Base-by-base conservation (phyloP, 1,140 invertebrate species). In the Leguminivora glycinivorella region DNA sequence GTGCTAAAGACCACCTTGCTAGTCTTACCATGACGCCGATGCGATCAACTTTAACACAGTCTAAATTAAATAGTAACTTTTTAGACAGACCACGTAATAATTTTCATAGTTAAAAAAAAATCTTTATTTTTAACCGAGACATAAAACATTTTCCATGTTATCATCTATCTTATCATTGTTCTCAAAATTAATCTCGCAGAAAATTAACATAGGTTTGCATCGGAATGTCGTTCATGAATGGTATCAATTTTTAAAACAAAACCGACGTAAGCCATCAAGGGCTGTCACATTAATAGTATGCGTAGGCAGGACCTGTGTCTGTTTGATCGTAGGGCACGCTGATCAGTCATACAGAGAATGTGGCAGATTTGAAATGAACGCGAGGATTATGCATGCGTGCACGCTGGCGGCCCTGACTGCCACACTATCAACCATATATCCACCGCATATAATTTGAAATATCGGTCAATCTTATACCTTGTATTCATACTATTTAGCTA, bases 331-430 rank as follows among this genome's bases (percentile, higher is more conserved):
- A 5, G 58, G 34, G 25, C 25, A 29, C 26, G 17, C 58, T 17
- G 25, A 77, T 82, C 77, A 76, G 72, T 81, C 71, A 82, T 80
- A 72, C 56, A 56, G 77, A 72, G 82, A 87, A 85, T 85, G 83
- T 83, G 82, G 74, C 75, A 77, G 81, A 84, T 85, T 88, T 84
- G 76, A 76, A 81, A 81, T 82, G 75, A 75, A 76, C 68, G 77
- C 70, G 72, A 67, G 78, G 75, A 87, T 87, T 88, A 88, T 86
- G 83, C 79, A 87, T 85, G 83, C 82, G 75, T 75, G 79, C 75
- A 76, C 77, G 76, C 81, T 75, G 82, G 80, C 84, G 86, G 82
- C 79, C 78, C 79, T 88, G 47, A 22, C 47, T 52, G 47, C 47
- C 5, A 10, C 19, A 19, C 19, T 22, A 5, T n/a, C n/a, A 52